Evolutionary conservation across 2,797 vertebrate genomes (phyloP).

Genomic region (Myotis daubentonii): DNA sequence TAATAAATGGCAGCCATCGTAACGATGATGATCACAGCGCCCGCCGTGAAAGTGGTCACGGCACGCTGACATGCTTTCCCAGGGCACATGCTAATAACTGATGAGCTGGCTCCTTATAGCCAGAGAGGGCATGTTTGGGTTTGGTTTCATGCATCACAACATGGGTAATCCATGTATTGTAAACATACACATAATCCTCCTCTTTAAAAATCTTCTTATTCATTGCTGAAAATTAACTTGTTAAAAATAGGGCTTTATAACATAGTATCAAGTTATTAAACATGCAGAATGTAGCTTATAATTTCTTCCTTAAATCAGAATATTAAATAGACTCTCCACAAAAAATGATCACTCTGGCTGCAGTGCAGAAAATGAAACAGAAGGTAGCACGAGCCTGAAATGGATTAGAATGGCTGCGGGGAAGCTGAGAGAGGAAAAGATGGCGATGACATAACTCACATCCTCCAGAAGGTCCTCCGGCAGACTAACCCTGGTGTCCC

Average conservation of each 20-base stretch:
- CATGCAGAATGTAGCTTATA: neutral
- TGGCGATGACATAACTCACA: slow-evolving; percentile 86
- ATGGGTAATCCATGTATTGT: neutral
- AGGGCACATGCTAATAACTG: neutral
- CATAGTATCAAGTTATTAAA: slow-evolving; percentile 41
- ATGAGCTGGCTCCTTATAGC: neutral
- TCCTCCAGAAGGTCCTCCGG: slow-evolving; percentile 97
- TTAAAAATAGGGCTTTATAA: slow-evolving; percentile 55
- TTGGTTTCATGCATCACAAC: slow-evolving; percentile 7
- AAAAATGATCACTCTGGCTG: neutral
- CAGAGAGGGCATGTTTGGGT: neutral
- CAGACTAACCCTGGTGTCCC: slow-evolving; percentile 91
- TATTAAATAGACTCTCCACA: neutral
- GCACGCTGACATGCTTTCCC: neutral
- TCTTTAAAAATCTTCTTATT: neutral
- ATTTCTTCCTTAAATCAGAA: slow-evolving; percentile 7
- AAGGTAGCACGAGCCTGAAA: neutral
- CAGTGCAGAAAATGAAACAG: neutral
- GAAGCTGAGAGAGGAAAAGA: neutral
- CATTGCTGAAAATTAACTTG: slow-evolving; percentile 11
- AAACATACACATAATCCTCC: slow-evolving; percentile 10
- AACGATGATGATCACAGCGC: neutral
- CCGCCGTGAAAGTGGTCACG: neutral
- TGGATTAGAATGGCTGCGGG: neutral
- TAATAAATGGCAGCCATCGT: neutral